A percentile compares a stretch with the other conserved stretches of the same genome.
These are phyloP conservation scores for Brachypalpus laphriformis DNA, from an alignment of 2,888 invertebrate species.

Conservation along the genomic window DNA sequence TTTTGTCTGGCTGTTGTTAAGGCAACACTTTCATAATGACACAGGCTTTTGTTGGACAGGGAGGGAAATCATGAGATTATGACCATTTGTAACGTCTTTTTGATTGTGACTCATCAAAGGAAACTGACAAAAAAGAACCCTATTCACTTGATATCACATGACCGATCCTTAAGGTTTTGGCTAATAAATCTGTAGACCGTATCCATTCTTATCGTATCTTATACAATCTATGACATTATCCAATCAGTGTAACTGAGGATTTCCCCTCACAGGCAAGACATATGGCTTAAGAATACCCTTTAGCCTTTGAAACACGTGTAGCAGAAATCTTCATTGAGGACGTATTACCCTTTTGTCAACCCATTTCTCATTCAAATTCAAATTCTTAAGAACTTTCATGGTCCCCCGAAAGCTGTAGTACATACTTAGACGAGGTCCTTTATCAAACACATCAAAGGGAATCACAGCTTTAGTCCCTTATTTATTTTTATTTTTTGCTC, in stretches of 20 bases:
- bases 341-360: constrained; percentile 5
- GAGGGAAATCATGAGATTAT: background rate
- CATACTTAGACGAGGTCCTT: background rate
- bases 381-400: background rate
- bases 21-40: background rate
- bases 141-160: background rate
- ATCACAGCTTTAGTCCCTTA: background rate
- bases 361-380: constrained; percentile 9
- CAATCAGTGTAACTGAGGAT: background rate
- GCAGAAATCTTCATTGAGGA: background rate
- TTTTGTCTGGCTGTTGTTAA: background rate
- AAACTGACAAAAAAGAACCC: background rate
- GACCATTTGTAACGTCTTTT: background rate
- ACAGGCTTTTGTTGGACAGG: background rate
- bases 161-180: background rate
- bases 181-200: background rate
- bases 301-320: background rate
- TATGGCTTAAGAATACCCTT: background rate
- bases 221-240: background rate
- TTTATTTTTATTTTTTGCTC: background rate
- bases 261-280: background rate
- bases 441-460: constrained; percentile 1
- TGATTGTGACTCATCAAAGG: background rate
- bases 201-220: background rate
- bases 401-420: background rate